A percentile compares a stretch with the other conserved stretches of the same genome.
Conservation (phyloP, 2,113 vertebrate genomes). For the Petrocephalus microphthalmus region DNA sequence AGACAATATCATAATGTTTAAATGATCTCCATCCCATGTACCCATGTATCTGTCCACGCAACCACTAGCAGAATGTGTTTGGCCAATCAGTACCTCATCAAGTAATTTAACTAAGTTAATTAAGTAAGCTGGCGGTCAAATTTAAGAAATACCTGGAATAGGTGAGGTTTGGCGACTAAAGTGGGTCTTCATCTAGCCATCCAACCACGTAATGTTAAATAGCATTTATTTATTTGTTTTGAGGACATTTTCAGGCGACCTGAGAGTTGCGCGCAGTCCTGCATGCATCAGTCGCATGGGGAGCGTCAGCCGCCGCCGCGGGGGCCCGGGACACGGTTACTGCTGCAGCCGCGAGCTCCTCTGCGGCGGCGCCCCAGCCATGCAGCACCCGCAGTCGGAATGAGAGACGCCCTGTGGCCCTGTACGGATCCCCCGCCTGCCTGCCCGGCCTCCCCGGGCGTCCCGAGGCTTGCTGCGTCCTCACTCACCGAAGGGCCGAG, state of each 20-base stretch:
- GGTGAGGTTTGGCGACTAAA: not conserved
- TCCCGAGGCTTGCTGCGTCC: not conserved
- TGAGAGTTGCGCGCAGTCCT: not conserved
- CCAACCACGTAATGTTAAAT: not conserved
- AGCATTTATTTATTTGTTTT: not conserved
- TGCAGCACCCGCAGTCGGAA: slow-evolving; percentile 40
- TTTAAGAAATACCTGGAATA: not conserved
- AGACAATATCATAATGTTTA: not conserved
- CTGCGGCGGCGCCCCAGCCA: slow-evolving; percentile 24
- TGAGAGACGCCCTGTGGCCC: slow-evolving; percentile 56
- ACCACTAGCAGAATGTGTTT: not conserved
- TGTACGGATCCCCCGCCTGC: slow-evolving; percentile 57
- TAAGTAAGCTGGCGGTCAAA: not conserved
- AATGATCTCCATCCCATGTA: not conserved
- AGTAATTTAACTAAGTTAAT: not conserved
- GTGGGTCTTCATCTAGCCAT: not conserved
- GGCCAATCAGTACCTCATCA: not conserved
- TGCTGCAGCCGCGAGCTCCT: not conserved
- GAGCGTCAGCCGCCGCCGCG: not conserved
- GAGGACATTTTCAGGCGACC: not conserved
- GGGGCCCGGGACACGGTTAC: not conserved
- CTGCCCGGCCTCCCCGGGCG: slow-evolving; percentile 42
- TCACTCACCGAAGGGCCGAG: not conserved
- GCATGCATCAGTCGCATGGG: not conserved
- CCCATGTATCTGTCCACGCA: not conserved